phyloP scores from a whole-genome alignment of 1,140 invertebrate genomes.

The Drosophila auraria region DNA sequence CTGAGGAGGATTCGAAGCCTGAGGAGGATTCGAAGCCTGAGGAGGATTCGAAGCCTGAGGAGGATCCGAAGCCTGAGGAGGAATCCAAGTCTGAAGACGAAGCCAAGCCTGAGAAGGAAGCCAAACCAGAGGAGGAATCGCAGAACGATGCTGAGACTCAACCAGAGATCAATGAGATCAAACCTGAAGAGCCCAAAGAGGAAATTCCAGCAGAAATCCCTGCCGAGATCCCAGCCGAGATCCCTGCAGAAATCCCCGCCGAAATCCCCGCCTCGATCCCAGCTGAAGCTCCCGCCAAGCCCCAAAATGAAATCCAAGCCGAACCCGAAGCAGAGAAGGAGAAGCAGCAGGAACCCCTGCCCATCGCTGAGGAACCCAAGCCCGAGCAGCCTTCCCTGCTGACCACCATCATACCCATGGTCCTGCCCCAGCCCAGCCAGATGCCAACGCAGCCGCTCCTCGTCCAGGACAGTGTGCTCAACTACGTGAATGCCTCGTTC shows the following conservation, averaged over 20 bases:
- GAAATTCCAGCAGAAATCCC: not conserved
- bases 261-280: constrained; percentile 1
- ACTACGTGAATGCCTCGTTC: constrained; percentile 83
- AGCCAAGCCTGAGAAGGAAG: not conserved
- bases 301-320: constrained; percentile 7
- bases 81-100: constrained; percentile 11
- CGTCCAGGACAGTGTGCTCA: constrained; percentile 73
- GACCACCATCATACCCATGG: constrained; percentile 73
- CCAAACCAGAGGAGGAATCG: constrained; percentile 11
- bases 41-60: constrained; percentile 1
- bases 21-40: constrained; percentile 24
- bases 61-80: not conserved
- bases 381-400: constrained; percentile 50
- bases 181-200: constrained; percentile 8
- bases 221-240: not conserved
- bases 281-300: not conserved
- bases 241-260: not conserved
- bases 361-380: not conserved
- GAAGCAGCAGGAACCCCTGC: not conserved
- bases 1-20: not conserved
- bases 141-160: constrained; percentile 28
- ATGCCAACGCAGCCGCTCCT: constrained; percentile 19
- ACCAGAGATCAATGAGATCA: not conserved
- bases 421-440: constrained; percentile 27
- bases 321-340: not conserved